phyloP scores from a whole-genome alignment of 2,113 vertebrate genomes.

The Fregata magnificens region DNA sequence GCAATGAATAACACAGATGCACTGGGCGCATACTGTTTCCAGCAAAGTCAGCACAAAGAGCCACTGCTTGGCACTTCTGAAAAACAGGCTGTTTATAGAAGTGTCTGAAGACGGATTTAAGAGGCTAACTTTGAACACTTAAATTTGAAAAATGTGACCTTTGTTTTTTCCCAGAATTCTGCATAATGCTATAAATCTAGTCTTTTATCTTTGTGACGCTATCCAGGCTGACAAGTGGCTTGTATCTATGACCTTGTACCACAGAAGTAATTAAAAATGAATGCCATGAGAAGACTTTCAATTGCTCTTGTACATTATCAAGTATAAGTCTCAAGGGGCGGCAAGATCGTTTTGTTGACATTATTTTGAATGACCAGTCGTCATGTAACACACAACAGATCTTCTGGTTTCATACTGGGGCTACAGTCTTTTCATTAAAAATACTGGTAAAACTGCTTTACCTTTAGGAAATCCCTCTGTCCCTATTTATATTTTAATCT shows the following conservation, averaged over 20 bases:
- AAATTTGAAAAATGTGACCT: slow-evolving; percentile 44
- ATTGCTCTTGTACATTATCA: slow-evolving; percentile 42
- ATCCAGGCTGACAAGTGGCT: slow-evolving; percentile 48
- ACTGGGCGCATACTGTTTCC: not conserved
- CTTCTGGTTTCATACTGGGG: not conserved
- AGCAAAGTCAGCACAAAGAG: not conserved
- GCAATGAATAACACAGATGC: accelerated
- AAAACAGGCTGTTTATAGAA: not conserved
- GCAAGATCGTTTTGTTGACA: not conserved
- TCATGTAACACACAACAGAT: not conserved
- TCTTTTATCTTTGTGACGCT: slow-evolving; percentile 46
- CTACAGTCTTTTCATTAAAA: not conserved
- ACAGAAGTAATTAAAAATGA: slow-evolving; percentile 58
- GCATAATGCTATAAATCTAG: not conserved
- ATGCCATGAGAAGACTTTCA: slow-evolving; percentile 51
- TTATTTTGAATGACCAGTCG: not conserved
- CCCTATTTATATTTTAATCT: slow-evolving; percentile 5
- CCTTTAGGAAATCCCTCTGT: not conserved
- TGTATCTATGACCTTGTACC: slow-evolving; percentile 33
- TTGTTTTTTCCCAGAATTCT: slow-evolving; percentile 34
- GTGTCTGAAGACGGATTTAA: not conserved
- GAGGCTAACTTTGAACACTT: not conserved
- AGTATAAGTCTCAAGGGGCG: not conserved
- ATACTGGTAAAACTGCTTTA: not conserved
- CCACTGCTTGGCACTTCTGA: not conserved